phyloP scores from a whole-genome alignment of 1,140 invertebrate genomes.

The Papilio aristodemus region DNA sequence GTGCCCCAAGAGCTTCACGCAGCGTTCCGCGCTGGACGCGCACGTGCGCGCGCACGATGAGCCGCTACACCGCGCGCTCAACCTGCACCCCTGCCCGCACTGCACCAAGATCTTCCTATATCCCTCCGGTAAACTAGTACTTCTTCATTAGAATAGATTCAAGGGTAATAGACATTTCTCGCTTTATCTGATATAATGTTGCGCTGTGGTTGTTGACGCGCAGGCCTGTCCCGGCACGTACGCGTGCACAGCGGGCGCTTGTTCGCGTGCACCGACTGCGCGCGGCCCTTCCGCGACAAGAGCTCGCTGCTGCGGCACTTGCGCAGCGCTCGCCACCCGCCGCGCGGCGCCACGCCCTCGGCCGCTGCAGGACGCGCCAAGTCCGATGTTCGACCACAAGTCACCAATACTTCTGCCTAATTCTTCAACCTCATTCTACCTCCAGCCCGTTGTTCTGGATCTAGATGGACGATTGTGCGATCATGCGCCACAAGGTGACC shows the following conservation, averaged over 20 bases:
- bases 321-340: slow-evolving; percentile 34
- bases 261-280: slow-evolving; percentile 84
- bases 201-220: not conserved
- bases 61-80: slow-evolving; percentile 79
- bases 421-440: not conserved
- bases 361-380: not conserved
- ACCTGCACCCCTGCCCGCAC: slow-evolving; percentile 84
- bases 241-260: slow-evolving; percentile 85
- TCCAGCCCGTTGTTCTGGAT: no score
- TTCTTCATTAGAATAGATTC: no score
- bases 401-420: not conserved
- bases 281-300: slow-evolving; percentile 86
- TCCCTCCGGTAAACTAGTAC: slow-evolving; percentile 54
- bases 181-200: no score
- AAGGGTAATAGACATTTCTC: no score
- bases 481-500: no score
- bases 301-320: slow-evolving; percentile 84
- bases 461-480: no score
- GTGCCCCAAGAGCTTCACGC: slow-evolving; percentile 88
- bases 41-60: slow-evolving; percentile 84
- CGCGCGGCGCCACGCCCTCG: not conserved
- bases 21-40: slow-evolving; percentile 83
- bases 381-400: not conserved
- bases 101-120: slow-evolving; percentile 87
- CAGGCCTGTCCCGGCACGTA: slow-evolving; percentile 86